Evolutionary conservation across 2,113 vertebrate species (phyloP).

Genomic region (Rhadina sibilatrix): DNA sequence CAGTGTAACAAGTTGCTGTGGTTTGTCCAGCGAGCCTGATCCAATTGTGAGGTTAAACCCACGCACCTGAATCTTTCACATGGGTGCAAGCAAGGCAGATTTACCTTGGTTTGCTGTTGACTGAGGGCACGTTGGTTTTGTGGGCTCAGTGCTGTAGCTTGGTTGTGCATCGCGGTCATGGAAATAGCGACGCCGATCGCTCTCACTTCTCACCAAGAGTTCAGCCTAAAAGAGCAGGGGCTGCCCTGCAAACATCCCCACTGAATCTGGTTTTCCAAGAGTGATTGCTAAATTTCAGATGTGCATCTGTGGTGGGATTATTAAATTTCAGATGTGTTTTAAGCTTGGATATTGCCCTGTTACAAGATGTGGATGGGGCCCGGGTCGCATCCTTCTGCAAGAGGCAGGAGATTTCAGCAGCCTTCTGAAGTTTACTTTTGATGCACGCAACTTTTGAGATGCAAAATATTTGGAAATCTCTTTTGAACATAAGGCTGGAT

Average conservation of each 20-base stretch:
- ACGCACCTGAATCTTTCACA: fast-evolving
- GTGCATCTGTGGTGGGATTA: not conserved
- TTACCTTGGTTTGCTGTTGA: not conserved
- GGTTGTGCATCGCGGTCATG: fast-evolving
- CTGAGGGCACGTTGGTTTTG: not conserved
- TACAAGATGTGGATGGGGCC: fast-evolving
- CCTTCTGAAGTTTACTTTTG: not conserved
- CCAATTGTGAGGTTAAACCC: not conserved
- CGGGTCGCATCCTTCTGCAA: not conserved
- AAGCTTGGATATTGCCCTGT: not conserved
- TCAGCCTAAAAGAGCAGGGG: not conserved
- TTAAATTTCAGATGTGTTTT: not conserved
- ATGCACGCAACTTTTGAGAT: not conserved
- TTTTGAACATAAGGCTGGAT: not conserved
- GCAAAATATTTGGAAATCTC: slow-evolving; percentile 38
- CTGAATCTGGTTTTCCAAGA: not conserved
- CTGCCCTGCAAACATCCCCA: not conserved
- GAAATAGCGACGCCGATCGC: fast-evolving
- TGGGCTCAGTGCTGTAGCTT: not conserved
- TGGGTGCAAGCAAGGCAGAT: not conserved
- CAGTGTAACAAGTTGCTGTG: not conserved
- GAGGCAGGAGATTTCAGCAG: not conserved
- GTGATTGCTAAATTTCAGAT: not conserved
- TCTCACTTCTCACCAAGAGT: not conserved
- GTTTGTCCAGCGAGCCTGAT: not conserved